Percentiles rank a stretch among this genome's conserved stretches.
These are phyloP conservation scores for Phrynocephalus vlangalii DNA, from an alignment of 2,797 vertebrate species.

Conservation along the genomic window DNA sequence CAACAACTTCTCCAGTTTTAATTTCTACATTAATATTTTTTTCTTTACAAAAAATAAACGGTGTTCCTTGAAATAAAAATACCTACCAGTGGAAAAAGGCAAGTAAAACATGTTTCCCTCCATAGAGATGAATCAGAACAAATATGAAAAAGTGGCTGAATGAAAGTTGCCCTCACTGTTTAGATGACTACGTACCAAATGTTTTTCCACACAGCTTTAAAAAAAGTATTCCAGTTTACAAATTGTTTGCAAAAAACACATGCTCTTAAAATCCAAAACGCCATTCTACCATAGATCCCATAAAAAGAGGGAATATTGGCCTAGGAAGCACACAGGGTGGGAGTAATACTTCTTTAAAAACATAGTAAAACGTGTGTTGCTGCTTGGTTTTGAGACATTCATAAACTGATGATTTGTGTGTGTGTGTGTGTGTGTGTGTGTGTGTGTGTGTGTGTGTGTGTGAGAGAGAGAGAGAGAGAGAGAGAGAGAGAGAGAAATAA, in stretches of 20 bases:
- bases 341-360: slow-evolving; percentile 39
- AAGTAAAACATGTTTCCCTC: slow-evolving; percentile 34
- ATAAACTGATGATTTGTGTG: slow-evolving; percentile 52
- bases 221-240: neutral
- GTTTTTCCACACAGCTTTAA: neutral
- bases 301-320: slow-evolving; percentile 23
- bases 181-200: slow-evolving; percentile 14
- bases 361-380: slow-evolving; percentile 29
- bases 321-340: slow-evolving; percentile 21
- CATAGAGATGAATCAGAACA: slow-evolving; percentile 24
- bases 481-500: slow-evolving; percentile 32
- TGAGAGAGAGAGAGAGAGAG: too few relatives aligned
- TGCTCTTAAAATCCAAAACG: slow-evolving; percentile 9
- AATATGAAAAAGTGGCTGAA: slow-evolving; percentile 29
- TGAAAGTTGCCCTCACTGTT: slow-evolving; percentile 9
- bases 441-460: too few relatives aligned
- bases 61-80: slow-evolving; percentile 46
- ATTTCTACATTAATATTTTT: slow-evolving; percentile 37
- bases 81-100: slow-evolving; percentile 44
- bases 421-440: too few relatives aligned
- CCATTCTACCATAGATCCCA: slow-evolving; percentile 1
- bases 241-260: slow-evolving; percentile 8
- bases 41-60: slow-evolving; percentile 37
- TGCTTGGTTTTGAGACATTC: slow-evolving; percentile 48
- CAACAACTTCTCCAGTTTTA: slow-evolving; percentile 48